These are phyloP conservation scores for Gastrophysa polygoni DNA, from an alignment of 2,888 invertebrate species.

Conservation along the genomic window DNA sequence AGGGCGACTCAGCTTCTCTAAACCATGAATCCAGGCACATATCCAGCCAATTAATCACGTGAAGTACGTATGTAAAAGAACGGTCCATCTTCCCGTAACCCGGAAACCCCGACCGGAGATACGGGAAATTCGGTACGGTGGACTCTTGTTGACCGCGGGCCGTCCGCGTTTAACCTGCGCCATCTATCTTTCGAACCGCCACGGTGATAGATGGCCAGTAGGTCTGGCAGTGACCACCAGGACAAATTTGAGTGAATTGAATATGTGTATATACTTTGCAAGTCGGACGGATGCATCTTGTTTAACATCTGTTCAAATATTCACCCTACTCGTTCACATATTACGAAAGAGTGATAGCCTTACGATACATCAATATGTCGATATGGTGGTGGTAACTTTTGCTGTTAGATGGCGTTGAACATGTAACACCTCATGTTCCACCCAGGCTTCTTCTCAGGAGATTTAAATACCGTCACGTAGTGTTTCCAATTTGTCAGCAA, in stretches of 20 bases:
- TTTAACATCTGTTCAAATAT: background rate
- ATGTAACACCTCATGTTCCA: no score
- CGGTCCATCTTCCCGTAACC: constrained; percentile 39
- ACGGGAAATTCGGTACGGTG: constrained; percentile 3
- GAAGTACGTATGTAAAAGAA: constrained; percentile 29
- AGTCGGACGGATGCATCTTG: constrained; percentile 10
- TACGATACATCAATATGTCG: no score
- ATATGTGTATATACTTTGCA: constrained; percentile 7
- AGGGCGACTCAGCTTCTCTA: background rate
- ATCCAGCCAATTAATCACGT: background rate
- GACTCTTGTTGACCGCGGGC: constrained; percentile 32
- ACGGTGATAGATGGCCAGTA: constrained; percentile 30
- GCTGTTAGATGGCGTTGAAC: no score
- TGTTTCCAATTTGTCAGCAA: no score
- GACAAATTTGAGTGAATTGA: constrained; percentile 26
- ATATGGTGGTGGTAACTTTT: no score
- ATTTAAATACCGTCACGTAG: no score
- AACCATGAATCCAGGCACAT: background rate
- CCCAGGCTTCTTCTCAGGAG: no score
- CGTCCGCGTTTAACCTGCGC: constrained; percentile 33
- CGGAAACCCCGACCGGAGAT: constrained; percentile 38
- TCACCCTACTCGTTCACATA: no score
- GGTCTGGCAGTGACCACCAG: constrained; percentile 11
- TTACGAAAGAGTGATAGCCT: no score
- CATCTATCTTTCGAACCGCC: constrained; percentile 34